These are phyloP conservation scores for Pseudobourletiella spinata DNA, from an alignment of 1,140 invertebrate species.

Conservation along the genomic window DNA sequence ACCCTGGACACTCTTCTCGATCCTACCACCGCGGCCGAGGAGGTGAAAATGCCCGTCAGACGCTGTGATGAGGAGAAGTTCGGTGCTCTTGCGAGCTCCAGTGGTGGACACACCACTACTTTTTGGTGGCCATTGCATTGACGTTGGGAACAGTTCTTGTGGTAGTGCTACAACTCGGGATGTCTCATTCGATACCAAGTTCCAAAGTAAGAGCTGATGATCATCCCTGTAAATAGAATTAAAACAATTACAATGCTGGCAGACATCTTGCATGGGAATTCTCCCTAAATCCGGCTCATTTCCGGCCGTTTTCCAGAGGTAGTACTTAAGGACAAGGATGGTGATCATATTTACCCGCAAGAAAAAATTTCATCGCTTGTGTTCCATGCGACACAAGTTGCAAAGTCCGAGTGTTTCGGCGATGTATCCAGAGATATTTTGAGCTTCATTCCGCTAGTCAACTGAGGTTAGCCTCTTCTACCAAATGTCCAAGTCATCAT, in stretches of 20 bases:
- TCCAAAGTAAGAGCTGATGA: conserved; percentile 81
- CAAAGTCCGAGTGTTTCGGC: conserved; percentile 60
- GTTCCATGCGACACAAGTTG: conserved; percentile 84
- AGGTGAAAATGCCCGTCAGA: conserved; percentile 90
- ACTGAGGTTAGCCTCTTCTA: no score
- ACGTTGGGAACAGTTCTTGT: conserved; percentile 74
- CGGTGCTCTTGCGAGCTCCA: conserved; percentile 57
- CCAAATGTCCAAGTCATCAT: no score
- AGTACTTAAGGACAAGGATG: no score
- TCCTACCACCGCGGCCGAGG: conserved; percentile 77
- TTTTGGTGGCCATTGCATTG: conserved; percentile 73
- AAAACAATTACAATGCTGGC: no score
- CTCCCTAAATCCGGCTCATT: no score
- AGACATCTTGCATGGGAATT: no score
- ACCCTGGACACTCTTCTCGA: conserved; percentile 86
- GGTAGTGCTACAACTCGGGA: conserved; percentile 65
- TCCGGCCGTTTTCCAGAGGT: no score
- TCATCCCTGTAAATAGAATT: no score
- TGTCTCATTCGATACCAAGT: conserved; percentile 65
- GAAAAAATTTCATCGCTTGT: conserved; percentile 86
- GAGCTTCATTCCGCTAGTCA: conserved; percentile 62
- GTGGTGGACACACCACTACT: conserved; percentile 41
- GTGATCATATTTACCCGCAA: conserved; percentile 59
- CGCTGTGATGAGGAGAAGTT: conserved; percentile 76
- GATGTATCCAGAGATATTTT: conserved; percentile 65